Conservation (phyloP, 2,888 invertebrate species). For the Drosophila fungiperda region DNA sequence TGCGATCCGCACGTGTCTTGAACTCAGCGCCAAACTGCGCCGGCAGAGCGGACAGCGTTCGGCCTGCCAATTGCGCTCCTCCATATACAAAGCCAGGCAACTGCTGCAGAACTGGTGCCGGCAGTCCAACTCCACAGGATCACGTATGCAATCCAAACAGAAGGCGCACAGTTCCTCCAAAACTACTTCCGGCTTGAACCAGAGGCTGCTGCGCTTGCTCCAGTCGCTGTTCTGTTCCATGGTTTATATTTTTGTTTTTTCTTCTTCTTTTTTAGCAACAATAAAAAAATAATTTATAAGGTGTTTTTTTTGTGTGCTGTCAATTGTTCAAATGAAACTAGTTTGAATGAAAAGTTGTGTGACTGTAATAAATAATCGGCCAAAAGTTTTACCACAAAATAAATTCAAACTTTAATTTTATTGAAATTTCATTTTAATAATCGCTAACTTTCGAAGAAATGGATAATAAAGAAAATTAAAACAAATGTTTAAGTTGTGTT, state of each 20-base stretch:
- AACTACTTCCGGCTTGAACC: neutral
- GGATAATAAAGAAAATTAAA: neutral
- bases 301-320: constrained; percentile 14
- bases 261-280: neutral
- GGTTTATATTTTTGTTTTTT: neutral
- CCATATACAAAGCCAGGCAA: constrained; percentile 45
- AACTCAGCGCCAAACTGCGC: constrained; percentile 13
- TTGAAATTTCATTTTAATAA: neutral
- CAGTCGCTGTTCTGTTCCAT: constrained; percentile 9
- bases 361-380: neutral
- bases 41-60: constrained; percentile 62
- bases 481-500: neutral
- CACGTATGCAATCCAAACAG: constrained; percentile 45
- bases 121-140: constrained; percentile 56
- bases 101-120: constrained; percentile 54
- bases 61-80: constrained; percentile 58
- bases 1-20: neutral
- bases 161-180: constrained; percentile 50
- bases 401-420: neutral
- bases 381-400: neutral
- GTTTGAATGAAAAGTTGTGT: neutral
- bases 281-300: constrained; percentile 1
- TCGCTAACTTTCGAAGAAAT: neutral
- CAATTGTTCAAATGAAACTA: constrained; percentile 11
- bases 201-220: neutral